Conservation (phyloP, 2,797 vertebrate genomes). For the Rhinichthys osculus region DNA sequence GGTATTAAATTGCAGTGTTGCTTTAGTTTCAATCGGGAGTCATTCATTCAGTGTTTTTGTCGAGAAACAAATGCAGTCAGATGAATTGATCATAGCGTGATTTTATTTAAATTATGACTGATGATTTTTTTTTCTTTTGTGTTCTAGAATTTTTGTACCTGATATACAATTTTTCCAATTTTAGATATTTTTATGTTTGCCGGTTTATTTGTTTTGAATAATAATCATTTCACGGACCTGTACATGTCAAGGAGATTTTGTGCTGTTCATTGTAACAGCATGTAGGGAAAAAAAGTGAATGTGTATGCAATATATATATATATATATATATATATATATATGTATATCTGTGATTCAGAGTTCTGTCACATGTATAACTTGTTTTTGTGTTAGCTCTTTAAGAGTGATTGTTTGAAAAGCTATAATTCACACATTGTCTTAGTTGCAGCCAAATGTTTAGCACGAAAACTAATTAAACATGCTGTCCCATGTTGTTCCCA, state of each 20-base stretch:
- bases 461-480: constrained; percentile 52
- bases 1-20: constrained; percentile 48
- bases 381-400: constrained; percentile 35
- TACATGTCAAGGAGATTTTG: constrained; percentile 11
- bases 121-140: neutral
- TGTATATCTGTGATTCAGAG: constrained; percentile 28
- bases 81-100: neutral
- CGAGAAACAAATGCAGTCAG: constrained; percentile 8
- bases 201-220: constrained; percentile 3
- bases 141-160: constrained; percentile 16
- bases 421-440: constrained; percentile 43
- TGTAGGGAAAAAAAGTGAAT: constrained; percentile 20
- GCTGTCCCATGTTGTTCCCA: constrained; percentile 61
- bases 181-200: neutral
- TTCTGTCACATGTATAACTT: constrained; percentile 16
- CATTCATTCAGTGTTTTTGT: constrained; percentile 24
- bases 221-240: constrained; percentile 23
- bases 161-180: neutral
- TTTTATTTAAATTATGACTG: constrained; percentile 28
- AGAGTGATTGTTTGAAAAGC: constrained; percentile 35
- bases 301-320: neutral
- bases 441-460: constrained; percentile 52
- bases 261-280: neutral
- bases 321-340: neutral
- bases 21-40: constrained; percentile 15